phyloP scores from a whole-genome alignment of 37 sponge, comb jelly and placozoan species.

The Halichondria panicea region DNA sequence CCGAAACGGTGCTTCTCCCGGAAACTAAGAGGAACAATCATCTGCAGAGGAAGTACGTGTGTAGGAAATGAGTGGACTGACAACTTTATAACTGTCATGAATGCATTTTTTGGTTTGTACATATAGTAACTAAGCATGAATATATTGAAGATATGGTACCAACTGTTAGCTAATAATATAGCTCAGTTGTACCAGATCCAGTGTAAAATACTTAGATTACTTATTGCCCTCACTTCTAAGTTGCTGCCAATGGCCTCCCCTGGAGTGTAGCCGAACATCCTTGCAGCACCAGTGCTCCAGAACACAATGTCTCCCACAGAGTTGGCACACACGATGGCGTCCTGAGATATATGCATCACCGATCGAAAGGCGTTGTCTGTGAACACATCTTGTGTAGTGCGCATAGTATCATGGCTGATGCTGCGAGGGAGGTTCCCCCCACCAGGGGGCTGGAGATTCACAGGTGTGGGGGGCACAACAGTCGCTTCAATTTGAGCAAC shows the following conservation, averaged over 20 bases:
- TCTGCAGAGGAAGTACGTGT: slow-evolving; percentile 11
- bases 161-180: background rate
- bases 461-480: slow-evolving; percentile 31
- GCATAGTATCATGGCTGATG: slow-evolving; percentile 5
- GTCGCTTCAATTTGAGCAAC: slow-evolving; percentile 45
- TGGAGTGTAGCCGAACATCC: slow-evolving; percentile 75
- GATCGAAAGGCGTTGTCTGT: slow-evolving; percentile 52
- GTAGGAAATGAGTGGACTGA: background rate
- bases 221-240: slow-evolving; percentile 22
- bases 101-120: background rate
- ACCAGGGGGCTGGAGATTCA: slow-evolving; percentile 12
- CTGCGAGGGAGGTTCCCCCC: slow-evolving; percentile 5
- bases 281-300: slow-evolving; percentile 63
- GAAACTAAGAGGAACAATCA: slow-evolving; percentile 56
- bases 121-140: background rate
- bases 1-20: slow-evolving; percentile 59
- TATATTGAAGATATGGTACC: background rate
- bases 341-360: slow-evolving; percentile 62
- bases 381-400: slow-evolving; percentile 2
- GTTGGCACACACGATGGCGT: slow-evolving; percentile 71
- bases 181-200: background rate
- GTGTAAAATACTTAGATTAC: background rate
- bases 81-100: background rate
- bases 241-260: slow-evolving; percentile 68
- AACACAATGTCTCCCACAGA: slow-evolving; percentile 47